Evolutionary conservation across 2,797 vertebrate genomes (phyloP).

Genomic region (Betta splendens): DNA sequence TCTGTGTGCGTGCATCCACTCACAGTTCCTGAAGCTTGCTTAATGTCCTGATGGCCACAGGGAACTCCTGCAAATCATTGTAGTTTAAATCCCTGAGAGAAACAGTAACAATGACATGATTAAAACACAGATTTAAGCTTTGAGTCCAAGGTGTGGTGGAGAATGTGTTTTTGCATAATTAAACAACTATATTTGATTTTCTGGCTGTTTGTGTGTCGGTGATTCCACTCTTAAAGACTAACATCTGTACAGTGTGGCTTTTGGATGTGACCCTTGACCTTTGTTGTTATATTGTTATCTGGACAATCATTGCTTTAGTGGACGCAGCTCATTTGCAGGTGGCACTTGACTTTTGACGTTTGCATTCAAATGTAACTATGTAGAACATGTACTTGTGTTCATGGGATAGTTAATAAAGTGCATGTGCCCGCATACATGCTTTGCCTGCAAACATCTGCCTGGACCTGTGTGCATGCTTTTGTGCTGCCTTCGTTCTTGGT

Average conservation of each 20-base stretch:
- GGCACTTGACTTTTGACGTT: constrained; percentile 23
- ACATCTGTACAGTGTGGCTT: constrained; percentile 68
- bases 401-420: not conserved
- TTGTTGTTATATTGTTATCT: constrained; percentile 48
- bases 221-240: constrained; percentile 28
- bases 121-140: constrained; percentile 16
- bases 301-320: constrained; percentile 50
- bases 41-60: constrained; percentile 90
- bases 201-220: constrained; percentile 14
- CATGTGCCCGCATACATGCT: constrained; percentile 3
- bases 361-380: not conserved
- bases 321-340: constrained; percentile 27
- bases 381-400: not conserved
- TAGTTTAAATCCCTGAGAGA: constrained; percentile 92
- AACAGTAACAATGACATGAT: constrained; percentile 26
- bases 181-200: constrained; percentile 16
- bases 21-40: constrained; percentile 96
- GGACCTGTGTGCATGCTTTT: constrained; percentile 1
- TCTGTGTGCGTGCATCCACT: constrained; percentile 69
- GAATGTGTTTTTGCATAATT: too few species aligned
- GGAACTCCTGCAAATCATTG: constrained; percentile 93
- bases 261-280: constrained; percentile 54
- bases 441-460: constrained; percentile 13
- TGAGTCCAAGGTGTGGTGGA: not conserved
- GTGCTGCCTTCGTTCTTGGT: constrained; percentile 5